Conservation (phyloP, 1,140 invertebrate genomes). For the Zaprionus tsacasi region DNA sequence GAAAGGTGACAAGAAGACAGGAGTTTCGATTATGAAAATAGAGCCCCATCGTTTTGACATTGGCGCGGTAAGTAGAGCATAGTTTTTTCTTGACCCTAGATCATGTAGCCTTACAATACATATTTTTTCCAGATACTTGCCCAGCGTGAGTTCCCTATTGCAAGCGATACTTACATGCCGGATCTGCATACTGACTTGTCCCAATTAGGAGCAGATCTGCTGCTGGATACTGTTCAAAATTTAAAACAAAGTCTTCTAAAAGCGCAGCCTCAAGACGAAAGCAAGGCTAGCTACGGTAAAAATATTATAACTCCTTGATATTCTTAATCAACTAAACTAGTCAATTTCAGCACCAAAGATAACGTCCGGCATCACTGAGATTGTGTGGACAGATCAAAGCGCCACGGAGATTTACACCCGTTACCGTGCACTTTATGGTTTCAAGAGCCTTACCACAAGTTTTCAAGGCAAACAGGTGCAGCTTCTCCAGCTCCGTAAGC, state of each 20-base stretch:
- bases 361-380: slow-evolving; percentile 85
- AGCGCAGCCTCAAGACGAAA: slow-evolving; percentile 86
- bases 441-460: slow-evolving; percentile 87
- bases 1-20: slow-evolving; percentile 92
- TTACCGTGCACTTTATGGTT: slow-evolving; percentile 87
- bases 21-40: slow-evolving; percentile 95
- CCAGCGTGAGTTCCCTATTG: slow-evolving; percentile 87
- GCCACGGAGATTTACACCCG: slow-evolving; percentile 88
- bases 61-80: slow-evolving; percentile 85
- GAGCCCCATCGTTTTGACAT: slow-evolving; percentile 94
- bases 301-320: neutral
- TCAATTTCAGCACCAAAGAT: slow-evolving; percentile 88
- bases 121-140: slow-evolving; percentile 88
- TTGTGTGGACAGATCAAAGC: slow-evolving; percentile 88
- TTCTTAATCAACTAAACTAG: slow-evolving; percentile 4
- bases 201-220: slow-evolving; percentile 88
- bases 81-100: neutral
- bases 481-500: slow-evolving; percentile 86
- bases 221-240: slow-evolving; percentile 87
- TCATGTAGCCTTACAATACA: too few relatives aligned
- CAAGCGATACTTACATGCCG: slow-evolving; percentile 87
- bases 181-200: slow-evolving; percentile 89
- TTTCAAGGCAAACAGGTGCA: slow-evolving; percentile 87
- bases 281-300: slow-evolving; percentile 89
- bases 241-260: slow-evolving; percentile 86